A percentile compares a stretch with the other conserved stretches of the same genome.
These are phyloP conservation scores for Trinorchestia longiramus DNA, from an alignment of 1,140 invertebrate genomes.

Conservation along the genomic window DNA sequence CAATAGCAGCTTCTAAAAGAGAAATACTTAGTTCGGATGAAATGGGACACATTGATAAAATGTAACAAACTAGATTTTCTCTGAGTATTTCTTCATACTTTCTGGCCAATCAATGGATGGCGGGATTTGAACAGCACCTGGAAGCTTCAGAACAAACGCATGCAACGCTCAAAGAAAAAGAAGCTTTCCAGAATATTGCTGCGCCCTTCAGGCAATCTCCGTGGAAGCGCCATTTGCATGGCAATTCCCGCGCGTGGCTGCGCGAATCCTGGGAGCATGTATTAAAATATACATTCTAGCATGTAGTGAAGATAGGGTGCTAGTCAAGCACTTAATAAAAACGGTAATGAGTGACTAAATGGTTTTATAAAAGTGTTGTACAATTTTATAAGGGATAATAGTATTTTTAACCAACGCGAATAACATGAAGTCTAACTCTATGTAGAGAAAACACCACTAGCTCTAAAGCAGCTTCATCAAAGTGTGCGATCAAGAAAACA, in stretches of 20 bases:
- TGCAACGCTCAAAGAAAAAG: background rate
- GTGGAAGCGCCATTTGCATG: background rate
- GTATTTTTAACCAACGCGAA: no score
- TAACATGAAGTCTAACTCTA: background rate
- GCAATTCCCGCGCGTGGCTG: background rate
- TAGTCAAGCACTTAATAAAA: background rate
- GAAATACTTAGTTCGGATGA: no score
- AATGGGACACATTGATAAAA: no score
- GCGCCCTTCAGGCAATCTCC: background rate
- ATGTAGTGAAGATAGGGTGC: background rate
- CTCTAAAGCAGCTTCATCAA: no score
- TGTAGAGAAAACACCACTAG: no score
- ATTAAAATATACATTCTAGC: background rate
- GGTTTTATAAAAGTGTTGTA: background rate
- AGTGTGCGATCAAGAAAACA: no score
- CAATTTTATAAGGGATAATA: background rate
- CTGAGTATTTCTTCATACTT: background rate
- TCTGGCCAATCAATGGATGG: background rate
- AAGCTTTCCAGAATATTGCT: background rate
- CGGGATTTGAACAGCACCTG: background rate
- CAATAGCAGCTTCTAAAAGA: no score
- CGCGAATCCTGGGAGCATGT: background rate
- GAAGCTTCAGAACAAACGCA: background rate
- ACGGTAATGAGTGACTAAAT: background rate
- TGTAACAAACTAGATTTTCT: background rate